Percentiles rank a stretch among this genome's conserved stretches.
Conservation (phyloP, 2,113 vertebrate species). For the Lepus europaeus region DNA sequence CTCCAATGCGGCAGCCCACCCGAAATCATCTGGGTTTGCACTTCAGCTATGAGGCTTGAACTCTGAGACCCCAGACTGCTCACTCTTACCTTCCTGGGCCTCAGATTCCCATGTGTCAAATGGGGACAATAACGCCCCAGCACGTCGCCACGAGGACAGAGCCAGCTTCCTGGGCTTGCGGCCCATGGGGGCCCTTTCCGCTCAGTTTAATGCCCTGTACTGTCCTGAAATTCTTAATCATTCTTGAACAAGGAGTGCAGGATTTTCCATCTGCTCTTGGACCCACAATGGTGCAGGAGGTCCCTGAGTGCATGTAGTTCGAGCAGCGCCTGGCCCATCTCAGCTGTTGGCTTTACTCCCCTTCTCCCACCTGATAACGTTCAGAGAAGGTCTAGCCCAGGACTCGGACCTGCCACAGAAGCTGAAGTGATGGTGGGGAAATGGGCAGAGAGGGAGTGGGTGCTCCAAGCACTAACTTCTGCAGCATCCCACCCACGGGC, state of each 20-base stretch:
- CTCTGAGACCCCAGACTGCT: too few species aligned
- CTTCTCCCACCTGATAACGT: not conserved
- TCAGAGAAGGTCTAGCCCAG: not conserved
- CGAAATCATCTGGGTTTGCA: too few species aligned
- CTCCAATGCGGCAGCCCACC: not conserved
- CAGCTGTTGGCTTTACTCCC: not conserved
- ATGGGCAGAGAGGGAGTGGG: too few species aligned
- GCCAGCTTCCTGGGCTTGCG: not conserved
- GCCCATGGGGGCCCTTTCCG: not conserved
- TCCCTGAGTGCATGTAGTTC: not conserved
- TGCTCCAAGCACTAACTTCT: not conserved
- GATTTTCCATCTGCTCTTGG: not conserved
- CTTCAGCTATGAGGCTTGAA: not conserved
- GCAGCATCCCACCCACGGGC: not conserved
- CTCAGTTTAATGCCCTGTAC: not conserved
- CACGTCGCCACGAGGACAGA: not conserved
- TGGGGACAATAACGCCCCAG: not conserved
- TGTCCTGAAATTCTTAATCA: constrained; percentile 11
- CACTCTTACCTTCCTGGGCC: not conserved
- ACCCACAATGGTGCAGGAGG: not conserved
- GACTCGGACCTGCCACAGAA: not conserved
- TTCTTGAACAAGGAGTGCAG: not conserved
- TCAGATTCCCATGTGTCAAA: not conserved
- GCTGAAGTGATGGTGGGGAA: not conserved
- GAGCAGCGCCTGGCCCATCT: not conserved